phyloP scores from a whole-genome alignment of 2,888 invertebrate genomes.

The Lamproptera curius region DNA sequence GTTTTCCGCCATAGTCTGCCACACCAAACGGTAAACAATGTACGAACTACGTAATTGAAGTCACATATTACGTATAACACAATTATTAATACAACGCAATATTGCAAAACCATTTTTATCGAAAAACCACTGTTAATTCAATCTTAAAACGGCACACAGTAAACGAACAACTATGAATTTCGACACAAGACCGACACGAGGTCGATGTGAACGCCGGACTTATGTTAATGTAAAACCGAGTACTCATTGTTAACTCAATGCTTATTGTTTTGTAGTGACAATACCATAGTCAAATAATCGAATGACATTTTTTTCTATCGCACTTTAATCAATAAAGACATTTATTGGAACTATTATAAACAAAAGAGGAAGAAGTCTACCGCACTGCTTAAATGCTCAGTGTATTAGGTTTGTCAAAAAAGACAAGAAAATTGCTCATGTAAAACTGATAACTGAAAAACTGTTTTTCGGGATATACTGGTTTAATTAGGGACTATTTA shows the following conservation, averaged over 20 bases:
- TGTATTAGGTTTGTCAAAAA: too few species aligned
- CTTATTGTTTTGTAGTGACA: constrained; percentile 14
- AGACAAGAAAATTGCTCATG: too few species aligned
- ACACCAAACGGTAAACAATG: constrained; percentile 81
- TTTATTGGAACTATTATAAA: too few species aligned
- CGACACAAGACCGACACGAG: not conserved
- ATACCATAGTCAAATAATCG: too few species aligned
- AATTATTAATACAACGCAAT: constrained; percentile 42
- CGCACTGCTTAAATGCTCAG: too few species aligned
- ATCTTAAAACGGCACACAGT: not conserved
- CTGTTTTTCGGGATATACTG: too few species aligned
- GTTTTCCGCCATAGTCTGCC: constrained; percentile 80
- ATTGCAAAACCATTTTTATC: constrained; percentile 36
- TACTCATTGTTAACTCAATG: not conserved
- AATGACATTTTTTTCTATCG: too few species aligned
- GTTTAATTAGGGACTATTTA: too few species aligned
- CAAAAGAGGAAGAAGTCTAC: too few species aligned
- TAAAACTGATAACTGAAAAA: too few species aligned
- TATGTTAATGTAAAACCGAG: not conserved
- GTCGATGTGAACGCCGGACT: not conserved
- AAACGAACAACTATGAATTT: not conserved
- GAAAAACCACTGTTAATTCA: constrained; percentile 6
- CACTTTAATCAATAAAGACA: too few species aligned
- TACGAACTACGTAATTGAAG: constrained; percentile 85
- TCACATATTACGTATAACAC: constrained; percentile 81